Conservation (phyloP, 2,888 invertebrate genomes). For the Dynastes tityus region DNA sequence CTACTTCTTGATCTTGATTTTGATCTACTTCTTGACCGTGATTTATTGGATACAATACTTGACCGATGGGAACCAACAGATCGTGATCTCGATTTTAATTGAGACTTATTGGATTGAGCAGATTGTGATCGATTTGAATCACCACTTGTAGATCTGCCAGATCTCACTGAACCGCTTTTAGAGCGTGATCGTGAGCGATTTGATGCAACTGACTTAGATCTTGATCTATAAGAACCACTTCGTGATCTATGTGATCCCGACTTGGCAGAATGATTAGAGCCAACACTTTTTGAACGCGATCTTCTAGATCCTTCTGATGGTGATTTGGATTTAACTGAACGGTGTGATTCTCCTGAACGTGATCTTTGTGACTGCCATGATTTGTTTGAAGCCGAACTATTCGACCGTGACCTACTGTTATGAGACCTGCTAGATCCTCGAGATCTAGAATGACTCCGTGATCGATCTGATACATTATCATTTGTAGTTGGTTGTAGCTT, state of each 20-base stretch:
- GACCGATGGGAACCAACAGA: not conserved
- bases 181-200: conserved; percentile 56
- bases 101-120: conserved; percentile 52
- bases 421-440: conserved; percentile 49
- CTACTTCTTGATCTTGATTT: conserved; percentile 54
- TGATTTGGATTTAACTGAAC: conserved; percentile 50
- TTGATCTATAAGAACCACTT: conserved; percentile 59
- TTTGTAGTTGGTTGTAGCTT: conserved; percentile 35
- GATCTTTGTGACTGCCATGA: conserved; percentile 53
- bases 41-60: conserved; percentile 24
- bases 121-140: conserved; percentile 53
- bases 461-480: conserved; percentile 37
- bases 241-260: conserved; percentile 57
- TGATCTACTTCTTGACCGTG: conserved; percentile 49
- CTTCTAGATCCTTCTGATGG: conserved; percentile 54
- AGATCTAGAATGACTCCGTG: conserved; percentile 47
- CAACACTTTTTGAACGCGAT: conserved; percentile 57
- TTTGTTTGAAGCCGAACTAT: conserved; percentile 53
- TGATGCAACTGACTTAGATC: conserved; percentile 64
- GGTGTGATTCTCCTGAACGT: conserved; percentile 52
- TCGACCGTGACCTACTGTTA: conserved; percentile 54
- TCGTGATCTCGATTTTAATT: conserved; percentile 59
- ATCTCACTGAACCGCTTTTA: conserved; percentile 50
- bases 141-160: conserved; percentile 56
- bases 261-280: conserved; percentile 58